Evolutionary conservation across 2,888 invertebrate species (phyloP).

Genomic region (Sinhomidia bicolor): DNA sequence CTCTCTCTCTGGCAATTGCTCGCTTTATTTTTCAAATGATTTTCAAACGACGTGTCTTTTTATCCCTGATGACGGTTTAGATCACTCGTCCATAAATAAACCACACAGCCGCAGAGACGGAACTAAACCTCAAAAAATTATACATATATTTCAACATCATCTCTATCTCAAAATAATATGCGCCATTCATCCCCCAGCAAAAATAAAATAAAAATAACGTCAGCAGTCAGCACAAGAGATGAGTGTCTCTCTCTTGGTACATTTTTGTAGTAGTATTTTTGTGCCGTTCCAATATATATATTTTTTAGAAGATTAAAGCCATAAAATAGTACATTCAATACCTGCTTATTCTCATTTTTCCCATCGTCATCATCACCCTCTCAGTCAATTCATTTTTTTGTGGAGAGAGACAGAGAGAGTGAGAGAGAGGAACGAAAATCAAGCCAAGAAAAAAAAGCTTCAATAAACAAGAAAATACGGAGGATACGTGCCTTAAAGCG

Average conservation of each 20-base stretch:
- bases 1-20: slow-evolving; percentile 69
- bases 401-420: too few species aligned
- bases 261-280: neutral
- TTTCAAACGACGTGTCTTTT: slow-evolving; percentile 80
- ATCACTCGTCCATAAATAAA: slow-evolving; percentile 79
- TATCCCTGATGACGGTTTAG: slow-evolving; percentile 73
- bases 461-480: slow-evolving; percentile 3
- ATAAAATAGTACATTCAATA: neutral
- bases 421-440: slow-evolving; percentile 1
- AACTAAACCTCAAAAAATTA: slow-evolving; percentile 56
- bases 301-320: neutral
- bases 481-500: slow-evolving; percentile 22
- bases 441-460: slow-evolving; percentile 24
- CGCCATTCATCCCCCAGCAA: slow-evolving; percentile 9
- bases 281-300: too few species aligned
- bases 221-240: slow-evolving; percentile 30
- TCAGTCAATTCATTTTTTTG: slow-evolving; percentile 11
- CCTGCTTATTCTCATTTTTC: slow-evolving; percentile 60
- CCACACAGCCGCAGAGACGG: slow-evolving; percentile 56
- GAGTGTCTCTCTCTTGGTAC: neutral
- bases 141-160: slow-evolving; percentile 28
- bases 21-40: slow-evolving; percentile 79
- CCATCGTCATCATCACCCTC: slow-evolving; percentile 21
- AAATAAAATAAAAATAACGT: slow-evolving; percentile 48
- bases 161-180: neutral